phyloP scores from a whole-genome alignment of 30 jellyfish, hydroid and myxozoan species.

The Aurelia coerulea region DNA sequence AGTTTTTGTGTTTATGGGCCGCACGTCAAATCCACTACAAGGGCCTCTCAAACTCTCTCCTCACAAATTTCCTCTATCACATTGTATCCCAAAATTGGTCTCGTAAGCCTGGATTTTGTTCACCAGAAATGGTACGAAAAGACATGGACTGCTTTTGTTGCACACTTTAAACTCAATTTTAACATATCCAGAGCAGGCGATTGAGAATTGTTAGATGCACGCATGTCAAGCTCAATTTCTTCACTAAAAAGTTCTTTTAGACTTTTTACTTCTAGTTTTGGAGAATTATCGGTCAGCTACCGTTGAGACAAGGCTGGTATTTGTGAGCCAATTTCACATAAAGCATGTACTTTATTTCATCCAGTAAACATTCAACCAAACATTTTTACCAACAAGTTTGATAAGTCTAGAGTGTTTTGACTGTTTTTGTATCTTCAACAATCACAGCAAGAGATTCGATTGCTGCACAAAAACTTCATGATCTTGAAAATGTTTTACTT shows the following conservation, averaged over 20 bases:
- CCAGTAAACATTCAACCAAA: neutral
- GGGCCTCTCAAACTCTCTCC: too few species aligned
- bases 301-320: conserved; percentile 15
- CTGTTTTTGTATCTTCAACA: neutral
- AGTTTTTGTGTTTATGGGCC: too few species aligned
- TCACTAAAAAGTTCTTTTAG: conserved; percentile 14
- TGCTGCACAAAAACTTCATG: too few species aligned
- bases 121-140: conserved; percentile 37
- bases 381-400: conserved; percentile 38
- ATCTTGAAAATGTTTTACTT: too few species aligned
- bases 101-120: neutral
- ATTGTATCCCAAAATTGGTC: conserved; percentile 27
- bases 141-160: neutral
- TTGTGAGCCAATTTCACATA: conserved; percentile 61
- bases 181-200: conserved; percentile 26
- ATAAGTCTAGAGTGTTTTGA: conserved; percentile 15
- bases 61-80: conserved; percentile 31
- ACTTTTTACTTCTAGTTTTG: conserved; percentile 4
- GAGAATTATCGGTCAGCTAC: neutral
- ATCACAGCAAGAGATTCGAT: too few species aligned
- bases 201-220: conserved; percentile 8
- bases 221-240: neutral
- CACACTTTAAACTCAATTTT: neutral
- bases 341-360: neutral
- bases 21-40: too few species aligned